Evolutionary conservation across 2,888 invertebrate species (phyloP).

Genomic region (Clivina fossor): DNA sequence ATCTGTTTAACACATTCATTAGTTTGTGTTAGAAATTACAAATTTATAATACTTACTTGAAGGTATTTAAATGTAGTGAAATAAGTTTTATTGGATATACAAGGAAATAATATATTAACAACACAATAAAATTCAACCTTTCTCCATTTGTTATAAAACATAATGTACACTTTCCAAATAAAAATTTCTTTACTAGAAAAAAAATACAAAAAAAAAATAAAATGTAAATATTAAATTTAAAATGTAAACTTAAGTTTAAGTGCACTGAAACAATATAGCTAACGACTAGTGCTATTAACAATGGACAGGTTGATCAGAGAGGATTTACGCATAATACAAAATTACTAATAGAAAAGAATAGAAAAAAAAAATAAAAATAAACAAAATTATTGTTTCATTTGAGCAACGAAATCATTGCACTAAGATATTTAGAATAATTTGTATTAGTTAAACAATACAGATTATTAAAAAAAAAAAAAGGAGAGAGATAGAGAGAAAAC

Average conservation of each 20-base stretch:
- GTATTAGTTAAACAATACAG: too few relatives aligned
- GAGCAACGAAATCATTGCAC: constrained; percentile 3
- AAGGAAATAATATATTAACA: constrained; percentile 18
- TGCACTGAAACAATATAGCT: constrained; percentile 31
- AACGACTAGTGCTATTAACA: constrained; percentile 35
- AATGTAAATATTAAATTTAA: constrained; percentile 19
- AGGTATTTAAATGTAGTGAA: background rate
- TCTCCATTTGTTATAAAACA: constrained; percentile 32
- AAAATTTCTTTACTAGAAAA: constrained; percentile 25
- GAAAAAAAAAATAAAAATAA: background rate
- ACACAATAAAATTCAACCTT: constrained; percentile 31
- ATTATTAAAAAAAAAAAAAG: too few relatives aligned
- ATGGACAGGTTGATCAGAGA: constrained; percentile 20
- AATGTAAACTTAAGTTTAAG: constrained; percentile 30
- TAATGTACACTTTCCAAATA: constrained; percentile 27
- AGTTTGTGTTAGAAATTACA: too few relatives aligned
- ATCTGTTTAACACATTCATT: too few relatives aligned
- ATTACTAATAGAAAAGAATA: constrained; percentile 11
- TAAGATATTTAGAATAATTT: background rate
- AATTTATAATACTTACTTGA: constrained; percentile 22
- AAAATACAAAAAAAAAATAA: constrained; percentile 25
- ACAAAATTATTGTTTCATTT: background rate
- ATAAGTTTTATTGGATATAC: constrained; percentile 14
- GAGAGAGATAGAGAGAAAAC: too few relatives aligned
- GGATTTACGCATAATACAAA: too few relatives aligned